Conservation (phyloP, 2,888 invertebrate genomes). For the Stomorhina lunata region DNA sequence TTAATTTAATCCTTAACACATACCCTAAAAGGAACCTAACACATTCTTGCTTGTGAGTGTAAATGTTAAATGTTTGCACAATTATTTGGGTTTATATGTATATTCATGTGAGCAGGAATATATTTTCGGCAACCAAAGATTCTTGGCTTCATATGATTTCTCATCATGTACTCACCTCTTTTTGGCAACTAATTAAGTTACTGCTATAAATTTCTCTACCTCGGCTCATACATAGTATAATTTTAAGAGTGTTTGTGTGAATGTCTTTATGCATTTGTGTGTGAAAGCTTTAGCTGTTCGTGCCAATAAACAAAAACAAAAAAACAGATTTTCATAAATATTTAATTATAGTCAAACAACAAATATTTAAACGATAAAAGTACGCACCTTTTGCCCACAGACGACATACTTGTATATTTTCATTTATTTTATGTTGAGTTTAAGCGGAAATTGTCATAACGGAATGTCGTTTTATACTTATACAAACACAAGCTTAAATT, state of each 20-base stretch:
- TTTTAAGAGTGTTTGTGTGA: not conserved
- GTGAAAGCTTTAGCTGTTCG: not conserved
- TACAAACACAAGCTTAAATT: not conserved
- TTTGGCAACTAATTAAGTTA: constrained; percentile 54
- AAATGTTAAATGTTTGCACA: not conserved
- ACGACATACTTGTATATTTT: not conserved
- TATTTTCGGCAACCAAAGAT: not conserved
- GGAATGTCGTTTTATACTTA: not conserved
- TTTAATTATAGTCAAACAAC: constrained; percentile 41
- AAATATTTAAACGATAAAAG: not conserved
- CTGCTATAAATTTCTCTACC: constrained; percentile 20
- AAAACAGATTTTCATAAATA: constrained; percentile 57
- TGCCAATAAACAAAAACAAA: not conserved
- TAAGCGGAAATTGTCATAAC: not conserved
- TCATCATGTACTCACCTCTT: not conserved
- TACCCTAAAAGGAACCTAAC: not conserved
- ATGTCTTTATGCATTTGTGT: not conserved
- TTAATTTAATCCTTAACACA: constrained; percentile 21
- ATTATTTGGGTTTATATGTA: not conserved
- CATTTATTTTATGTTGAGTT: not conserved
- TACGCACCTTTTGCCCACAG: not conserved
- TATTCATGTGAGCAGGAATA: not conserved
- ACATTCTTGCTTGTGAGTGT: too few relatives aligned
- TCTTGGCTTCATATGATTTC: not conserved
- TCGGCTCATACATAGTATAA: not conserved